phyloP scores from a whole-genome alignment of 2,797 vertebrate species.

The Labeo calbasu region DNA sequence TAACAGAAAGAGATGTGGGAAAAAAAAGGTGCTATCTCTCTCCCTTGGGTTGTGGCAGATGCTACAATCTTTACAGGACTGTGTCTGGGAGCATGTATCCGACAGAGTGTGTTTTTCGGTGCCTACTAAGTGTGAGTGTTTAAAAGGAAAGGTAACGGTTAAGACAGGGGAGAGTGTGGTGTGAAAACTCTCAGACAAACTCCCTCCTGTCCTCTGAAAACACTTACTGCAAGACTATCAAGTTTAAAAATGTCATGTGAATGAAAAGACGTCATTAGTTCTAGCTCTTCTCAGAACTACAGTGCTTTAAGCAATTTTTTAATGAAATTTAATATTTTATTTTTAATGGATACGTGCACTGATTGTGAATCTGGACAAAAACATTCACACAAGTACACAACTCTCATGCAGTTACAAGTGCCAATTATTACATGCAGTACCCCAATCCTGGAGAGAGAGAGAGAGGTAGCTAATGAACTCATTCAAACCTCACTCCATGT shows the following conservation, averaged over 20 bases:
- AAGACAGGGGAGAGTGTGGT: constrained; percentile 9
- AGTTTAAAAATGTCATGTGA: neutral
- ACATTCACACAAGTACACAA: neutral
- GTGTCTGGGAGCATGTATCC: constrained; percentile 23
- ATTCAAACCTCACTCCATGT: constrained; percentile 32
- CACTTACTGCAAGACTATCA: neutral
- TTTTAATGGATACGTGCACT: neutral
- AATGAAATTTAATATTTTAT: no score
- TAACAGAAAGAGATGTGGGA: constrained; percentile 42
- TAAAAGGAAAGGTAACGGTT: neutral
- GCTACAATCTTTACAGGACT: constrained; percentile 23
- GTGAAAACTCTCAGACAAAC: constrained; percentile 24
- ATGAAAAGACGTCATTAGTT: neutral
- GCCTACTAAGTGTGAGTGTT: constrained; percentile 27
- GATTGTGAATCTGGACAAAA: neutral
- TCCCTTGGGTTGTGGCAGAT: constrained; percentile 25
- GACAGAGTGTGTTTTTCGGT: neutral
- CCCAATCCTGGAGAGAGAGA: neutral
- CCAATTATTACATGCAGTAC: constrained; percentile 17
- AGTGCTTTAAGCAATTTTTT: neutral
- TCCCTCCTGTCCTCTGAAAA: neutral
- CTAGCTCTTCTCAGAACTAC: neutral
- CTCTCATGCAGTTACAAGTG: neutral
- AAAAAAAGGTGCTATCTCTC: constrained; percentile 4
- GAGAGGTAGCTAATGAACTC: constrained; percentile 27